Evolutionary conservation across 2,113 vertebrate genomes (phyloP), one percentile per base, ranked within the genome.

Genomic region (Notiomystis cincta): DNA sequence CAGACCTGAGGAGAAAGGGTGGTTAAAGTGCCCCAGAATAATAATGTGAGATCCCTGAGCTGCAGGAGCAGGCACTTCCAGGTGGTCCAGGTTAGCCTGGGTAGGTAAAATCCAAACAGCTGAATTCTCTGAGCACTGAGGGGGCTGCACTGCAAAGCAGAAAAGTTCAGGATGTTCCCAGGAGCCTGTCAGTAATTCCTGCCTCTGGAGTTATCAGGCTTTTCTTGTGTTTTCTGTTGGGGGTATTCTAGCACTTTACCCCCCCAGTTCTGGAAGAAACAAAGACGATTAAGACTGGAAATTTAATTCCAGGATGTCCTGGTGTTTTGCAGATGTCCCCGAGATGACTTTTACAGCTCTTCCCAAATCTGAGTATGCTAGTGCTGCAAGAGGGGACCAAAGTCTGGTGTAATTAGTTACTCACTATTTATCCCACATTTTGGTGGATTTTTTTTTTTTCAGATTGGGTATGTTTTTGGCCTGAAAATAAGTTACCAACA

Each of bases 271-370:
- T 93, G 79, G 66, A 80, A 70, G 78, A 86, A 90, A 82, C 5
- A 28, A 88, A 56, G 40, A 66, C 66, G n/a, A 62, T 22, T 88
- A 25, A 64, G 62, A 38, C 10, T 38, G 42, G 45, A 77, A 73
- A 50, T 88, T 31, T 84, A 60, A 84, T 89, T 86, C 58, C 51
- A 51, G 54, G 51, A 17, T 30, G 20, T 61, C 54, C 27, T 70
- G 44, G 57, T 61, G 50, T 47, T 84, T 90, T 71, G 65, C 82
- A 92, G 61, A 67, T 82, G 69, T 78, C 61, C n/a, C 28, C 54
- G 64, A 67, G 93, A 95, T 92, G 9, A n/a, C 45, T 95, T 89
- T 65, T 87, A 25, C 96, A 87, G 72, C 37, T 75, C 57, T 86
- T 87, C 5, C 37, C 79, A 70, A 35, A 33, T 30, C 53, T 0